Evolutionary conservation across 2,113 vertebrate genomes (phyloP).

Genomic region (Otocyon megalotis): DNA sequence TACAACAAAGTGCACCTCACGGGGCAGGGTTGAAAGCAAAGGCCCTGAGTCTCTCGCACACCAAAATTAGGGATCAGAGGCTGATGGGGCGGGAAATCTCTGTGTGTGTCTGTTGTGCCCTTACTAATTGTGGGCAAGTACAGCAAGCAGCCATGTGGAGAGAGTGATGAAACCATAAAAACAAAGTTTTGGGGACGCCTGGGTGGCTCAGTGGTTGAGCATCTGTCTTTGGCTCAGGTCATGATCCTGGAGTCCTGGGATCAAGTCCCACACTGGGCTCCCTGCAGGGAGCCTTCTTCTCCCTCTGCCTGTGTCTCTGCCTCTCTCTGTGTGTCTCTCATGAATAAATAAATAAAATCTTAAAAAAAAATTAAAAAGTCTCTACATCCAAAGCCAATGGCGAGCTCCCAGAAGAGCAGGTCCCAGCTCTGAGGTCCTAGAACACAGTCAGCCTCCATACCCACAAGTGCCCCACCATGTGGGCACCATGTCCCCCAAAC

Average conservation of each 20-base stretch:
- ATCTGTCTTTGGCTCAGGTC: too few relatives aligned
- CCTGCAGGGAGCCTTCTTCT: too few relatives aligned
- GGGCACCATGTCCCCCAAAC: not conserved
- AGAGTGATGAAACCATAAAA: not conserved
- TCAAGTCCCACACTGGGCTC: too few relatives aligned
- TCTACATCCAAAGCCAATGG: not conserved
- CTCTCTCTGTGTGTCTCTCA: too few relatives aligned
- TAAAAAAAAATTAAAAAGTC: too few relatives aligned
- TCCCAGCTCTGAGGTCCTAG: not conserved
- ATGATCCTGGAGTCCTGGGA: too few relatives aligned
- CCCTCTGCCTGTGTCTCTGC: too few relatives aligned
- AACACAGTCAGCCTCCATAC: not conserved
- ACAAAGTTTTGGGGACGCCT: not conserved
- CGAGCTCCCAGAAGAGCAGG: not conserved
- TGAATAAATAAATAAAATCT: too few relatives aligned
- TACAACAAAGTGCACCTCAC: accelerated
- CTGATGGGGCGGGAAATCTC: accelerated
- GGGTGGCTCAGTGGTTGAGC: too few relatives aligned
- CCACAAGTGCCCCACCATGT: accelerated
- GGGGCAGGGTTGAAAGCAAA: not conserved
- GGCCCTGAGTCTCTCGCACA: not conserved
- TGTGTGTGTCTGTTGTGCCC: too few relatives aligned
- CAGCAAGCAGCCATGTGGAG: not conserved
- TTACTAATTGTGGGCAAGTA: not conserved
- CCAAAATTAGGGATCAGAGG: not conserved